Conservation (phyloP, 2,888 invertebrate genomes). For the Opisthograptis luteolata region DNA sequence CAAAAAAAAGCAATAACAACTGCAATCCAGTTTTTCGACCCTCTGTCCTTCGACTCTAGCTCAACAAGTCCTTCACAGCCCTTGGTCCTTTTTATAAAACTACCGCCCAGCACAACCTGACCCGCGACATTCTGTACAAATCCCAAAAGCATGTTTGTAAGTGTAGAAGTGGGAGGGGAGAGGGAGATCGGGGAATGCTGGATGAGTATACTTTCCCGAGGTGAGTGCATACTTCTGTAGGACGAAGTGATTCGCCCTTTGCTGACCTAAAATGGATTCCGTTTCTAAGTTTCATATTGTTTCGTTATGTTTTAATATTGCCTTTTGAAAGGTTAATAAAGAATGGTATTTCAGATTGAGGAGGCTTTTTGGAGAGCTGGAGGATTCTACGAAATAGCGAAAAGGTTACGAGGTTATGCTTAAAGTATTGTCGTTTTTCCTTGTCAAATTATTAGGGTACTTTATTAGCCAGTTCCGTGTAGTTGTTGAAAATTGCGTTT, state of each 20-base stretch:
- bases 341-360: not conserved
- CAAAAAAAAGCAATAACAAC: conserved; percentile 38
- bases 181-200: conserved; percentile 29
- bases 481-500: too few species aligned
- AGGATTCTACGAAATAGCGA: not conserved
- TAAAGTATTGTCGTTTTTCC: not conserved
- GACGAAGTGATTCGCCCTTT: conserved; percentile 46
- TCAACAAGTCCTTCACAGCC: conserved; percentile 68
- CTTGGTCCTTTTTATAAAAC: conserved; percentile 68
- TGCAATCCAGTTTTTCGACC: conserved; percentile 72
- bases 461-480: too few species aligned
- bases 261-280: conserved; percentile 43
- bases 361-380: not conserved
- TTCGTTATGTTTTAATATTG: conserved; percentile 27
- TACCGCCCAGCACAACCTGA: conserved; percentile 53
- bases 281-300: conserved; percentile 47
- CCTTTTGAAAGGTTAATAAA: conserved; percentile 5
- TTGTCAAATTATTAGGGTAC: too few species aligned
- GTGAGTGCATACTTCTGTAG: conserved; percentile 46
- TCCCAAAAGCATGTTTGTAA: conserved; percentile 3
- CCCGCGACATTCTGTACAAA: conserved; percentile 35
- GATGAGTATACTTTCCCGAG: conserved; percentile 29
- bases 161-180: conserved; percentile 4
- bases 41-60: conserved; percentile 76
- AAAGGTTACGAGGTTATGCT: not conserved